A percentile compares a stretch with the other conserved stretches of the same genome.
phyloP scores from a whole-genome alignment of 2,113 vertebrate genomes.

The Arvicanthis niloticus region DNA sequence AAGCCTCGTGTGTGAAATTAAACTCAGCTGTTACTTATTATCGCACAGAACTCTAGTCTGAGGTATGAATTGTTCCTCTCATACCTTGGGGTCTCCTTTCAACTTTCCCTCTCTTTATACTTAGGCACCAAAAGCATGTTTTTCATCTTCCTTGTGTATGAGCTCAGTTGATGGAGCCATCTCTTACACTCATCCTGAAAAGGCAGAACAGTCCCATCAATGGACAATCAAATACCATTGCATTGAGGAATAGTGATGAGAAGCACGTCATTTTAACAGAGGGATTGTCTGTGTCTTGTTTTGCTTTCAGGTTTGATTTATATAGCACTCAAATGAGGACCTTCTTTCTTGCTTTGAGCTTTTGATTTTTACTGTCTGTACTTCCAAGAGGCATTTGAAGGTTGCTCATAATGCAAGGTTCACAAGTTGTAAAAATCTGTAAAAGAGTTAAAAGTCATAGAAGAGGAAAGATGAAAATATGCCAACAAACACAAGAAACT shows the following conservation, averaged over 20 bases:
- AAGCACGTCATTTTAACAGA: constrained; percentile 4
- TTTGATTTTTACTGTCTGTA: background rate
- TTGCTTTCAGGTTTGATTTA: background rate
- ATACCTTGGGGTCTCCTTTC: background rate
- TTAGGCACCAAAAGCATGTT: background rate
- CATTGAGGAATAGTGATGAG: background rate
- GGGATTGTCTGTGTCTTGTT: background rate
- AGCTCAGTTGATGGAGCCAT: constrained; percentile 14
- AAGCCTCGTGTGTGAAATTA: constrained; percentile 72
- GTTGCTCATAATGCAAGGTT: background rate
- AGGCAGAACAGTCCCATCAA: background rate
- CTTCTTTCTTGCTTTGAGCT: background rate
- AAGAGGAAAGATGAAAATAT: background rate
- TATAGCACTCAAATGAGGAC: constrained; percentile 17
- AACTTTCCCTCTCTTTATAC: background rate
- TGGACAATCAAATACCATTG: background rate
- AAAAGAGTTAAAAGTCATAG: constrained; percentile 37
- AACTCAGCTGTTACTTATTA: constrained; percentile 56
- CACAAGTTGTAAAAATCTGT: background rate
- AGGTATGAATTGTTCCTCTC: constrained; percentile 59
- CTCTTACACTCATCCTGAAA: background rate
- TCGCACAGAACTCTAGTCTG: constrained; percentile 45
- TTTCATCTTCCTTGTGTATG: background rate
- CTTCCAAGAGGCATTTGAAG: background rate
- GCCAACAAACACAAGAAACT: background rate